Conservation (phyloP, 2,888 invertebrate genomes). For the Dascillus cervinus region DNA sequence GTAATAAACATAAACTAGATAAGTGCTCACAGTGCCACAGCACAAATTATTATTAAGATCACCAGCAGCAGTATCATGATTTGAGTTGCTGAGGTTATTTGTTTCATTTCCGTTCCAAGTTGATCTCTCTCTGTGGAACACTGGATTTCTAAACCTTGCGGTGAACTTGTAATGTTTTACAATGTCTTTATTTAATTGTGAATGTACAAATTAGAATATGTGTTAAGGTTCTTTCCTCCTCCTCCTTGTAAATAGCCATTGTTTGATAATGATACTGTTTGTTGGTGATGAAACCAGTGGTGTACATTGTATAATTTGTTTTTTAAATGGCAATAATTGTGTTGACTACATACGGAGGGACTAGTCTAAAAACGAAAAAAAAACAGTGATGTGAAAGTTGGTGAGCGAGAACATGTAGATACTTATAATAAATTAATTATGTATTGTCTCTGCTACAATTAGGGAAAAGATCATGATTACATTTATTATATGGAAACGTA, state of each 20-base stretch:
- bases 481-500: conserved; percentile 41
- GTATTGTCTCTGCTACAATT: conserved; percentile 31
- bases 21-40: conserved; percentile 33
- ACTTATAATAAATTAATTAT: conserved; percentile 28
- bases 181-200: too few species aligned
- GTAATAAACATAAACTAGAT: conserved; percentile 21
- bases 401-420: conserved; percentile 30
- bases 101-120: not conserved
- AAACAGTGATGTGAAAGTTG: conserved; percentile 18
- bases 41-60: conserved; percentile 18
- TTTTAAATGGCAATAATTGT: conserved; percentile 31
- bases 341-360: conserved; percentile 26
- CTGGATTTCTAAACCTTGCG: too few species aligned
- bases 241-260: too few species aligned
- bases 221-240: too few species aligned
- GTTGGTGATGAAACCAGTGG: conserved; percentile 17
- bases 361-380: conserved; percentile 28
- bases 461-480: conserved; percentile 28
- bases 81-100: not conserved
- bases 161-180: too few species aligned
- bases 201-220: too few species aligned
- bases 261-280: conserved; percentile 25
- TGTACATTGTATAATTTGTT: conserved; percentile 29
- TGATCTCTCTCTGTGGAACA: too few species aligned
- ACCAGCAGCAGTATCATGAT: conserved; percentile 30